A percentile compares a stretch with the other conserved stretches of the same genome.
phyloP scores from a whole-genome alignment of 1,140 invertebrate species.

The Sinonovacula constricta region DNA sequence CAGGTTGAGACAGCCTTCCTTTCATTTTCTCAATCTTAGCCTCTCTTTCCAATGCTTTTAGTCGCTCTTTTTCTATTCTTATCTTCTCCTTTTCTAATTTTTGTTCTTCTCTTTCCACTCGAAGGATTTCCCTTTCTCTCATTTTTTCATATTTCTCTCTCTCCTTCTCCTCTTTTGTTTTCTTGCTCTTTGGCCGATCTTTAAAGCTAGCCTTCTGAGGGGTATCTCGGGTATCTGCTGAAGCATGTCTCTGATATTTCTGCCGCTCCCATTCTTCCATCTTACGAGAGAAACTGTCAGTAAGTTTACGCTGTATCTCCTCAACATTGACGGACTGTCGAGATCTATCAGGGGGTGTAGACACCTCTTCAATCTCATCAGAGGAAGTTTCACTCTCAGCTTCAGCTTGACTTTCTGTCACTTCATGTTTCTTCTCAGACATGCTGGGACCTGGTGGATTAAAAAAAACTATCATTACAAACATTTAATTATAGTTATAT shows the following conservation, averaged over 20 bases:
- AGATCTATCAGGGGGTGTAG: slow-evolving; percentile 51
- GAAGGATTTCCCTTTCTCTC: slow-evolving; percentile 82
- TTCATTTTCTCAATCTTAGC: slow-evolving; percentile 79
- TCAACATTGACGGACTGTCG: slow-evolving; percentile 74
- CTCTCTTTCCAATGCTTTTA: slow-evolving; percentile 81
- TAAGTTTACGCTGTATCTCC: slow-evolving; percentile 84
- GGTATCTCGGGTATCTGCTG: neutral
- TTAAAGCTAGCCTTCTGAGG: slow-evolving; percentile 26
- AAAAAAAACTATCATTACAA: too few species aligned
- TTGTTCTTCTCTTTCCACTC: slow-evolving; percentile 83
- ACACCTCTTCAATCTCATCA: slow-evolving; percentile 52
- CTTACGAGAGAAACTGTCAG: slow-evolving; percentile 86
- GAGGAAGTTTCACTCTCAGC: slow-evolving; percentile 33
- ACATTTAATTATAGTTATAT: too few species aligned
- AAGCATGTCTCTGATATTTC: slow-evolving; percentile 62
- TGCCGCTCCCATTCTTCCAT: slow-evolving; percentile 86
- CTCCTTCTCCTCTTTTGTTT: slow-evolving; percentile 70
- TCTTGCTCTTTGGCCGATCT: slow-evolving; percentile 65
- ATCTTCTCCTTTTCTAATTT: slow-evolving; percentile 83
- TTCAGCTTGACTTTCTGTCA: slow-evolving; percentile 34
- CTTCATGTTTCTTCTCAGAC: too few species aligned
- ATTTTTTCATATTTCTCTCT: slow-evolving; percentile 64
- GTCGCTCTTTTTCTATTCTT: slow-evolving; percentile 79
- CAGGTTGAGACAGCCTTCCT: slow-evolving; percentile 69
- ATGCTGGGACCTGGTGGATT: too few species aligned